These are phyloP conservation scores for Miichthys miiuy DNA, from an alignment of 2,797 vertebrate species.

Conservation along the genomic window DNA sequence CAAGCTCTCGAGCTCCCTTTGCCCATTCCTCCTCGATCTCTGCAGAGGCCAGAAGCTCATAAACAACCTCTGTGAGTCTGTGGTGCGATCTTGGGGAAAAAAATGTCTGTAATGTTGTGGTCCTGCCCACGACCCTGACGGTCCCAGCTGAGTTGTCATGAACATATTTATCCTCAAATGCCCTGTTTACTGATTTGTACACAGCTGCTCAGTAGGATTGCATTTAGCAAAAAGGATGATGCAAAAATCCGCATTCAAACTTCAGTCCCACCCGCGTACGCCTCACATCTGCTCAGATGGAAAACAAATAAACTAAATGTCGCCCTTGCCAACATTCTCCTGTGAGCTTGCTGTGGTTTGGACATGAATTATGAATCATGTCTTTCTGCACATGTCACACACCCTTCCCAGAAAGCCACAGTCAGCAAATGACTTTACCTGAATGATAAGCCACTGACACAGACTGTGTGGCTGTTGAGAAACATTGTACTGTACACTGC, in stretches of 20 bases:
- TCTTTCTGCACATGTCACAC: slow-evolving; percentile 17
- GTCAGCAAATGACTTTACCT: slow-evolving; percentile 10
- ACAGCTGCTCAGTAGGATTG: neutral
- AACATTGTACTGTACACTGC: neutral
- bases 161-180: slow-evolving; percentile 34
- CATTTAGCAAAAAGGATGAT: neutral
- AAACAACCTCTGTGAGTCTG: slow-evolving; percentile 58
- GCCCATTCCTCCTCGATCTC: slow-evolving; percentile 30
- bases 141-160: slow-evolving; percentile 23
- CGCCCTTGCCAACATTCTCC: neutral
- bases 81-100: slow-evolving; percentile 56
- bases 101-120: slow-evolving; percentile 73
- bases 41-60: slow-evolving; percentile 42
- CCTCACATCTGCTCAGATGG: slow-evolving; percentile 7
- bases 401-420: slow-evolving; percentile 25
- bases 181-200: neutral
- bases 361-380: slow-evolving; percentile 24
- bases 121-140: slow-evolving; percentile 55
- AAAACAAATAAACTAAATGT: slow-evolving; percentile 20
- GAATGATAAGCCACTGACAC: neutral
- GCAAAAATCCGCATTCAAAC: slow-evolving; percentile 18
- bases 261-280: slow-evolving; percentile 2
- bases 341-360: neutral
- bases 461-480: neutral
- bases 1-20: slow-evolving; percentile 3